phyloP scores from a whole-genome alignment of 2,888 invertebrate genomes.

The Acronicta psi region DNA sequence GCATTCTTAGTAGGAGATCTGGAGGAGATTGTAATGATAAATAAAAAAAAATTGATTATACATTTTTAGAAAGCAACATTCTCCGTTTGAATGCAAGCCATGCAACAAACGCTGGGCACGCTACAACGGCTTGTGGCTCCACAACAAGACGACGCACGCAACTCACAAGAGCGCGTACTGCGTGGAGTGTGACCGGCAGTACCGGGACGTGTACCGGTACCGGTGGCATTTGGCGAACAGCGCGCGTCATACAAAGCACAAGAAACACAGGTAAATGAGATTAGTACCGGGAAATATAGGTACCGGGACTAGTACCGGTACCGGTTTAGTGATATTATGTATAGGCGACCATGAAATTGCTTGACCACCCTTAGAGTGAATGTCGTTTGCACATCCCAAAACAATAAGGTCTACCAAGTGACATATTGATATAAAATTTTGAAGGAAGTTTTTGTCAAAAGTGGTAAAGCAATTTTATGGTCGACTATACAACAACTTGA shows the following conservation, averaged over 20 bases:
- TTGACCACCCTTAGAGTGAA: no score
- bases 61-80: conserved; percentile 64
- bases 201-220: conserved; percentile 60
- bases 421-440: no score
- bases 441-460: no score
- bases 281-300: no score
- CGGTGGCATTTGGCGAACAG: conserved; percentile 66
- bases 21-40: no score
- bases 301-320: no score
- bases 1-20: no score
- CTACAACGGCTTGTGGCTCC: conserved; percentile 70
- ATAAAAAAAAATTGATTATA: no score
- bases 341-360: conserved; percentile 77
- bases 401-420: no score
- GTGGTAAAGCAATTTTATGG: no score
- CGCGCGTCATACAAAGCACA: conserved; percentile 33
- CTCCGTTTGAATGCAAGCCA: conserved; percentile 58
- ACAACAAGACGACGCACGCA: conserved; percentile 62
- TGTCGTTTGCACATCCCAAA: no score
- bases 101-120: conserved; percentile 66
- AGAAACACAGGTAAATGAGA: conserved; percentile 45
- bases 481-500: no score
- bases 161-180: conserved; percentile 57
- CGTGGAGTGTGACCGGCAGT: conserved; percentile 67
- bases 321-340: not conserved